Conservation (phyloP, 2,113 vertebrate species). For the Lynx canadensis region DNA sequence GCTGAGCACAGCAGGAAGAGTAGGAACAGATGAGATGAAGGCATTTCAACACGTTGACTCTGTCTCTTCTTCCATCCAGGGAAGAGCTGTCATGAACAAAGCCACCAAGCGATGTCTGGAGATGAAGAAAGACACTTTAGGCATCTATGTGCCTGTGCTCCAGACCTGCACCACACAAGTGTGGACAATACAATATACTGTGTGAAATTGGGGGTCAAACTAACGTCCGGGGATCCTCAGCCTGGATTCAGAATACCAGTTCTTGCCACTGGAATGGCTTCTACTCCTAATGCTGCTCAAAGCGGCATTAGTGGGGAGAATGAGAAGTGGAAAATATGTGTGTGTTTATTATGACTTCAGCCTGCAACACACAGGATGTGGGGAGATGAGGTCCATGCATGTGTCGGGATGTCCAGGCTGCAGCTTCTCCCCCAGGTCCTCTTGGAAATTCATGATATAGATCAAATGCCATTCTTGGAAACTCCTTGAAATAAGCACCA, state of each 20-base stretch:
- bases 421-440: not conserved
- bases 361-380: not conserved
- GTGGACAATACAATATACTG: conserved; percentile 66
- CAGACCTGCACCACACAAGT: conserved; percentile 48
- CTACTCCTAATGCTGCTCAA: not conserved
- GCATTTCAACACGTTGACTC: not conserved
- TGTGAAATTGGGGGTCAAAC: conserved; percentile 41
- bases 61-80: conserved; percentile 56
- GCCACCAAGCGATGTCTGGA: conserved; percentile 71
- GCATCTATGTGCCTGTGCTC: conserved; percentile 14
- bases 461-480: conserved; percentile 31
- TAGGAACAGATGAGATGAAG: rapidly evolving
- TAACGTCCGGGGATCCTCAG: not conserved
- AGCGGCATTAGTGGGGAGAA: not conserved
- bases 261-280: not conserved
- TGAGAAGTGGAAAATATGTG: not conserved
- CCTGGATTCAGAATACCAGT: not conserved
- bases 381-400: not conserved
- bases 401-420: not conserved
- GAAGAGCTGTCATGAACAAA: conserved; percentile 54
- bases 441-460: not conserved
- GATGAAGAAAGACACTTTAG: not conserved
- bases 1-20: not conserved
- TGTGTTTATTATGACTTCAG: not conserved
- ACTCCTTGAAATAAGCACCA: conserved; percentile 28